Percentiles rank a stretch among this genome's conserved stretches.
phyloP scores from a whole-genome alignment of 1,140 invertebrate genomes.

The Neelides sp. region DNA sequence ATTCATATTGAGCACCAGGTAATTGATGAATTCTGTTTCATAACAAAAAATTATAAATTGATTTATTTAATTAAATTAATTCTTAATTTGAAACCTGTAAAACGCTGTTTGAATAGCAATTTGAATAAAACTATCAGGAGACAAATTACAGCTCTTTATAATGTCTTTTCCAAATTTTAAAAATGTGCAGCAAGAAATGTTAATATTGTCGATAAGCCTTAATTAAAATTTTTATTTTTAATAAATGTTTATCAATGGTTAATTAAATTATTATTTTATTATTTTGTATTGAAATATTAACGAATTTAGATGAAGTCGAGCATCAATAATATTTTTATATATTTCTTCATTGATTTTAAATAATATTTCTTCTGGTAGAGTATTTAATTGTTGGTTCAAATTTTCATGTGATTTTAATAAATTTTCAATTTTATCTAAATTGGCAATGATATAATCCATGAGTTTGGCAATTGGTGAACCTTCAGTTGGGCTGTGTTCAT shows the following conservation, averaged over 20 bases:
- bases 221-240: no score
- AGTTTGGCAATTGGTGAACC: slow-evolving; percentile 66
- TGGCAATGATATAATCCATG: slow-evolving; percentile 26
- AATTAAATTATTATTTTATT: no score
- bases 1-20: slow-evolving; percentile 75
- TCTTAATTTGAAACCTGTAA: slow-evolving; percentile 7
- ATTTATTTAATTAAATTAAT: background rate
- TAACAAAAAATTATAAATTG: slow-evolving; percentile 2
- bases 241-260: no score
- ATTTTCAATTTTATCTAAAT: slow-evolving; percentile 13
- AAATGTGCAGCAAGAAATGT: slow-evolving; percentile 59
- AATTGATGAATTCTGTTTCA: slow-evolving; percentile 52
- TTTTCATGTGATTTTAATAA: no score
- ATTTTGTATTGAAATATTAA: no score
- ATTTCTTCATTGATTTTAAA: no score
- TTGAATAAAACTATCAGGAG: slow-evolving; percentile 85
- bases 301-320: no score
- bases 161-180: slow-evolving; percentile 64
- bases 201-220: slow-evolving; percentile 54
- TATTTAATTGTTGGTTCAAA: no score
- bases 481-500: slow-evolving; percentile 89
- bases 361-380: no score
- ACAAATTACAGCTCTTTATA: slow-evolving; percentile 63
- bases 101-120: slow-evolving; percentile 46
- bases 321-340: no score